Conservation (phyloP, 2,113 vertebrate species). For the Pavo muticus region DNA sequence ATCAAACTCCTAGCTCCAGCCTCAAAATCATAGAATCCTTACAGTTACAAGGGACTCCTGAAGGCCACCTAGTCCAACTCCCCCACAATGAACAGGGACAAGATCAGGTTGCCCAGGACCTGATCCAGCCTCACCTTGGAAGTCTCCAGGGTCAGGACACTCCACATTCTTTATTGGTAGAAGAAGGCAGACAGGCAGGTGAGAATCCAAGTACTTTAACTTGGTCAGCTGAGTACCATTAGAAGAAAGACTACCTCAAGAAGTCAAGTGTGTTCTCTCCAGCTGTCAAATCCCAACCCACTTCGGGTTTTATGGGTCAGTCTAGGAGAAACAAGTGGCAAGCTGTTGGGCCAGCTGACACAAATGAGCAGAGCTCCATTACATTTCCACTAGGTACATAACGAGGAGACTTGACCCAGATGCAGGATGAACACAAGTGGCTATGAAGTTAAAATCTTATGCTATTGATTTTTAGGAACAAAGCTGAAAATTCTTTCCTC, state of each 20-base stretch:
- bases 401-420: neutral
- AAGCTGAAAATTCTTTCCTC: neutral
- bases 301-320: neutral
- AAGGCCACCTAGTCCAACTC: no score
- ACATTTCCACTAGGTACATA: neutral
- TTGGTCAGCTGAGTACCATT: accelerated
- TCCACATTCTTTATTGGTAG: neutral
- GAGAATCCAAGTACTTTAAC: neutral
- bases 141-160: no score
- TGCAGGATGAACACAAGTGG: neutral
- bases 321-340: neutral
- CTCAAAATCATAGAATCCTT: no score
- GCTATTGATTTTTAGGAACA: neutral
- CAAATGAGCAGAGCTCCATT: neutral
- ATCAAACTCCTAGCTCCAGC: neutral
- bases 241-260: neutral
- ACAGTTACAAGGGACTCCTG: no score
- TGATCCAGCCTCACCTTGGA: no score
- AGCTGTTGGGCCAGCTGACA: neutral
- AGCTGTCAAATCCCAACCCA: neutral
- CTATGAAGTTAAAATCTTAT: neutral
- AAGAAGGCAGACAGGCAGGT: neutral
- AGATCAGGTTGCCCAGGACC: no score
- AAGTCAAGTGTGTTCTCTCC: neutral
- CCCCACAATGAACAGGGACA: no score